Evolutionary conservation across 2,113 vertebrate species (phyloP).

Genomic region (Solea senegalensis): DNA sequence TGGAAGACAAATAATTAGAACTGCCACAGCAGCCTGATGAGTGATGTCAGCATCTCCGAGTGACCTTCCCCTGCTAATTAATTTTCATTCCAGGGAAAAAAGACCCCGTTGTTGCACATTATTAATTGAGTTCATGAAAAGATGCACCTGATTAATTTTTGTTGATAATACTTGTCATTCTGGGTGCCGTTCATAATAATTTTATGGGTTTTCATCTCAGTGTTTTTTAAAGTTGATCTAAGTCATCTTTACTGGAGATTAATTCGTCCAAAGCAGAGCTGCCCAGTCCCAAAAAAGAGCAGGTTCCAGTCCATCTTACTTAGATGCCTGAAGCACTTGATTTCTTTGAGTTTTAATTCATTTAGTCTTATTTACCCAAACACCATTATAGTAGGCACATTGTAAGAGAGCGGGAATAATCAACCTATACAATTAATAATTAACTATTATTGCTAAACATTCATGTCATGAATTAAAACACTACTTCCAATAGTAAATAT

Average conservation of each 20-base stretch:
- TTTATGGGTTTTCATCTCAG: slow-evolving; percentile 96
- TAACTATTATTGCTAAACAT: slow-evolving; percentile 29
- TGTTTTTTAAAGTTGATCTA: slow-evolving; percentile 94
- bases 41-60: slow-evolving; percentile 99
- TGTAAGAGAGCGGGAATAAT: slow-evolving; percentile 28
- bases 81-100: slow-evolving; percentile 99
- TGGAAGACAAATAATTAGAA: slow-evolving; percentile 99
- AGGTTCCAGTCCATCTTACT: slow-evolving; percentile 66
- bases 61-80: slow-evolving; percentile 99
- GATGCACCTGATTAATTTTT: slow-evolving; percentile 99
- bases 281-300: slow-evolving; percentile 60
- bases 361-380: slow-evolving; percentile 25
- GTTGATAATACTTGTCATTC: slow-evolving; percentile 99
- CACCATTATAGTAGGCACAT: slow-evolving; percentile 16
- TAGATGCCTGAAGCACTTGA: slow-evolving; percentile 36
- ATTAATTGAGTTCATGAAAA: slow-evolving; percentile 99
- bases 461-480: slow-evolving; percentile 11
- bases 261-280: slow-evolving; percentile 79
- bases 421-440: slow-evolving; percentile 42
- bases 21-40: slow-evolving; percentile 99
- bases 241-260: slow-evolving; percentile 91
- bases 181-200: slow-evolving; percentile 94
- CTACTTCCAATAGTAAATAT: slow-evolving; percentile 10
- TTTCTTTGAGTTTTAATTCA: slow-evolving; percentile 34
- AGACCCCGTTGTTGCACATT: slow-evolving; percentile 99